phyloP scores from a whole-genome alignment of 1,140 invertebrate species.

The Nephila pilipes region DNA sequence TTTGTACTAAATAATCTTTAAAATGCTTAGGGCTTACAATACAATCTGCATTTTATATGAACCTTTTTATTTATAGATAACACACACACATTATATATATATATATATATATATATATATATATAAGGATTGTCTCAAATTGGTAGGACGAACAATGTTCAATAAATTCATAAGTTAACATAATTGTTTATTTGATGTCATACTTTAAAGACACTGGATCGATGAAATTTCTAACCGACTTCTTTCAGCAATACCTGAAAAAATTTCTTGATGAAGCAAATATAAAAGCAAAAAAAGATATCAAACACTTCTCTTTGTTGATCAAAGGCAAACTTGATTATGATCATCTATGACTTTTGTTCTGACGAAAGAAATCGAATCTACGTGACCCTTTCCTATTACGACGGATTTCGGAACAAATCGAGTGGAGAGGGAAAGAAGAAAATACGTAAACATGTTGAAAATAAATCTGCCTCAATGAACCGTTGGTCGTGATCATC shows the following conservation, averaged over 20 bases:
- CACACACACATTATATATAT: no score
- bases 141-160: no score
- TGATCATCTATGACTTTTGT: not conserved
- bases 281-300: not conserved
- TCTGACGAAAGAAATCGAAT: constrained; percentile 16
- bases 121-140: no score
- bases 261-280: not conserved
- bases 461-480: no score
- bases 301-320: not conserved
- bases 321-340: constrained; percentile 20
- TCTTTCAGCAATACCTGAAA: not conserved
- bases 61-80: no score
- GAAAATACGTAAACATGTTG: constrained; percentile 1
- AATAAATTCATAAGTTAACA: no score
- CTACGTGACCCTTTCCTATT: not conserved
- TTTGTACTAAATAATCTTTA: no score
- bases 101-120: no score
- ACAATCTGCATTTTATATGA: no score
- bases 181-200: no score
- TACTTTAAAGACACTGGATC: not conserved
- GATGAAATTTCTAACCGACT: not conserved
- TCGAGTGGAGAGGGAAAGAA: not conserved
- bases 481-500: not conserved
- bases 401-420: constrained; percentile 11
- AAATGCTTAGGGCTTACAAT: no score